Percentiles rank a stretch among this genome's conserved stretches.
These are phyloP conservation scores for Uloborus plumipes DNA, from an alignment of 2,888 invertebrate genomes.

Conservation along the genomic window DNA sequence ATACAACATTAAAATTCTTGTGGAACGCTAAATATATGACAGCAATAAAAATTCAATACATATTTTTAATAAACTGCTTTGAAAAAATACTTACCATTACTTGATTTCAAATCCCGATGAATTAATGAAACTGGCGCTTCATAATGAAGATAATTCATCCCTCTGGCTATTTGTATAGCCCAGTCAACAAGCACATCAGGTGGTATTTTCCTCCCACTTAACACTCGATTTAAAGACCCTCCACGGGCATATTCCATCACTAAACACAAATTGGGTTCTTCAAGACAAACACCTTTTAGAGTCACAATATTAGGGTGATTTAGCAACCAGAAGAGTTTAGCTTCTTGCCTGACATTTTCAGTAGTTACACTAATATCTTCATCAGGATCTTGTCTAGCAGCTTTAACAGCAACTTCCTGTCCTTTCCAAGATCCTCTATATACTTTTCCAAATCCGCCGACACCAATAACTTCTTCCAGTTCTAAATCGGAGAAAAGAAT, in stretches of 20 bases:
- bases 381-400: conserved; percentile 91
- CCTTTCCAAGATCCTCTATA: conserved; percentile 85
- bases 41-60: too few species aligned
- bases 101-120: conserved; percentile 97
- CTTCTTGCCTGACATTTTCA: conserved; percentile 94
- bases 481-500: conserved; percentile 88
- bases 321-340: conserved; percentile 93
- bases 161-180: conserved; percentile 97
- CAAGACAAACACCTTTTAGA: conserved; percentile 90
- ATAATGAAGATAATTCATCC: conserved; percentile 96
- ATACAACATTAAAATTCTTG: too few species aligned
- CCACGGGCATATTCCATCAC: conserved; percentile 97
- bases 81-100: conserved; percentile 87
- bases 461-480: conserved; percentile 93
- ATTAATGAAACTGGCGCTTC: conserved; percentile 95
- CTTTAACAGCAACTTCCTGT: conserved; percentile 94
- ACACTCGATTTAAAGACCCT: conserved; percentile 90
- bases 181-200: conserved; percentile 95
- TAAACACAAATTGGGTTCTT: conserved; percentile 91
- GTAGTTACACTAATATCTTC: conserved; percentile 87
- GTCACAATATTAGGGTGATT: conserved; percentile 96
- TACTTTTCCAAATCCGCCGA: conserved; percentile 95
- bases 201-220: conserved; percentile 84
- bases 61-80: neutral
- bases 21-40: too few species aligned